Evolutionary conservation across 2,888 invertebrate genomes (phyloP), one percentile per base, ranked within the genome.

Genomic region (Dicranocentrus wangi): DNA sequence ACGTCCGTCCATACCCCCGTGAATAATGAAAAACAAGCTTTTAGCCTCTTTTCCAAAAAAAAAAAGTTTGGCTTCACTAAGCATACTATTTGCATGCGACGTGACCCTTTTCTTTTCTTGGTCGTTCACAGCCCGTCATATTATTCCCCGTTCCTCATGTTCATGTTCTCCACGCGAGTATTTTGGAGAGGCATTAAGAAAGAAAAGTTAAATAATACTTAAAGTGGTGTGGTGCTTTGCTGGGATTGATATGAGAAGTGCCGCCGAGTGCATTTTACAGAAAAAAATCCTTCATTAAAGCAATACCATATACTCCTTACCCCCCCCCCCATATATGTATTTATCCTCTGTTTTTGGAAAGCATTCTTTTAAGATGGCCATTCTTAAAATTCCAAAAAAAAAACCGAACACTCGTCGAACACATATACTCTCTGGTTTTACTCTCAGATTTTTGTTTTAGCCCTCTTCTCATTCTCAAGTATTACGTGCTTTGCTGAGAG

Each of bases 41-140:
- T 70, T 19, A 70, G 21, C 42, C 60, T 17, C 25, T 60, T n/a
- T 28, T 27, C 43, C 27, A 51, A 70, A 69, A 60, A n/a, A n/a
- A n/a, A n/a, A n/a, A n/a, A n/a, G n/a, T n/a, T n/a, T n/a, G n/a
- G n/a, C n/a, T n/a, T n/a, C n/a, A n/a, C n/a, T n/a, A n/a, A n/a
- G n/a, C n/a, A n/a, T n/a, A n/a, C n/a, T n/a, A n/a, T n/a, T n/a
- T n/a, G n/a, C n/a, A n/a, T n/a, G n/a, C n/a, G n/a, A n/a, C n/a
- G n/a, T n/a, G n/a, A n/a, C n/a, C n/a, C n/a, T n/a, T n/a, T n/a
- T n/a, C n/a, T n/a, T n/a, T n/a, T n/a, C n/a, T n/a, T n/a, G n/a
- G n/a, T n/a, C n/a, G n/a, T n/a, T n/a, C n/a, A n/a, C n/a, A n/a
- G n/a, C n/a, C n/a, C n/a, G n/a, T n/a, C n/a, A n/a, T n/a, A n/a